Conservation (phyloP, 1,140 invertebrate species). For the Drosophila guanche region DNA sequence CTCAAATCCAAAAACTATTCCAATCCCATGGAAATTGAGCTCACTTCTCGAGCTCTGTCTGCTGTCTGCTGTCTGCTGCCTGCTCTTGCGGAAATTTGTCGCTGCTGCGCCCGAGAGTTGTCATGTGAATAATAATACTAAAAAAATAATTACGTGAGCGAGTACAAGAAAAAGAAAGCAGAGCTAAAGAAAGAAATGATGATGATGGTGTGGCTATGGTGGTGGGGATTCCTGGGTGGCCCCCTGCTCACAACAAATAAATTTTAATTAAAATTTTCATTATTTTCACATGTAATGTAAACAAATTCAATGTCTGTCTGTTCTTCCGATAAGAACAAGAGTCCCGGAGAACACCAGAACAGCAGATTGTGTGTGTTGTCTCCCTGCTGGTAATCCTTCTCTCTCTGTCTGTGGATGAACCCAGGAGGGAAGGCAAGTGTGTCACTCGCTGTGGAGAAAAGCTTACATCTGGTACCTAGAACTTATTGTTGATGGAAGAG, state of each 20-base stretch:
- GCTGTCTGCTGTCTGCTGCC: slow-evolving; percentile 7
- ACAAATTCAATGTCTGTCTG: slow-evolving; percentile 19
- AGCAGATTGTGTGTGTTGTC: too few species aligned
- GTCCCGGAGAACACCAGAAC: not conserved
- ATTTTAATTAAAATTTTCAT: slow-evolving; percentile 20
- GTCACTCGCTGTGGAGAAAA: too few species aligned
- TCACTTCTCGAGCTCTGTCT: not conserved
- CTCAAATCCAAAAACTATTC: slow-evolving; percentile 31
- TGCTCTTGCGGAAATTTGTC: slow-evolving; percentile 51
- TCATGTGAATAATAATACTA: slow-evolving; percentile 56
- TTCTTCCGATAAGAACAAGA: slow-evolving; percentile 27
- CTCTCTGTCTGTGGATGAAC: too few species aligned
- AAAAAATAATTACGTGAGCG: slow-evolving; percentile 34
- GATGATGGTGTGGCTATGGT: too few species aligned
- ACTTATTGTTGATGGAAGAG: too few species aligned
- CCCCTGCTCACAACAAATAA: slow-evolving; percentile 34
- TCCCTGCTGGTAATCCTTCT: too few species aligned
- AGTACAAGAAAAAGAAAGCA: slow-evolving; percentile 51
- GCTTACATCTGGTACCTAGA: too few species aligned
- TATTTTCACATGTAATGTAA: slow-evolving; percentile 37
- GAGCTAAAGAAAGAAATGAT: slow-evolving; percentile 19
- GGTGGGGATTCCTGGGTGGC: slow-evolving; percentile 12
- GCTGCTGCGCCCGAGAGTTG: slow-evolving; percentile 38
- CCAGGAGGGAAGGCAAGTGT: too few species aligned
- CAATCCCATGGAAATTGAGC: slow-evolving; percentile 1